Percentiles rank a stretch among this genome's conserved stretches.
phyloP scores from a whole-genome alignment of 2,888 invertebrate species.

The Cybosia mesomella region DNA sequence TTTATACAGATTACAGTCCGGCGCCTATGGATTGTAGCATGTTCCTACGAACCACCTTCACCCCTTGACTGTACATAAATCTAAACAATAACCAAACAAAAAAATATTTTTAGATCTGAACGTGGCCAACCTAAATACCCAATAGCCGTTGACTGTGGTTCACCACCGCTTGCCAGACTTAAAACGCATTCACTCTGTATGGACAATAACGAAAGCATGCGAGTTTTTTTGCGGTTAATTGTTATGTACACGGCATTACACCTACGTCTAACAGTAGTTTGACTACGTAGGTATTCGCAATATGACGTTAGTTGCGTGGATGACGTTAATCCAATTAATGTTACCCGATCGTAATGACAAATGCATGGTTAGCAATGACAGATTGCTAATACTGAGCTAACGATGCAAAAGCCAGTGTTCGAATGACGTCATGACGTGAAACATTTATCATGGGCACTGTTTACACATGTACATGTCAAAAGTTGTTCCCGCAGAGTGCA shows the following conservation, averaged over 20 bases:
- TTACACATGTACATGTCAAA: conserved; percentile 19
- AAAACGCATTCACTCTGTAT: too few relatives aligned
- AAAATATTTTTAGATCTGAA: too few relatives aligned
- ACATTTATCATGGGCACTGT: conserved; percentile 51
- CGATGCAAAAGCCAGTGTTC: conserved; percentile 51
- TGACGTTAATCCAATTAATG: conserved; percentile 56
- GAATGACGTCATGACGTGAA: conserved; percentile 51
- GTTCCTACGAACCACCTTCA: background rate
- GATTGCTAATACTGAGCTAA: conserved; percentile 66
- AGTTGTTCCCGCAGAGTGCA: background rate
- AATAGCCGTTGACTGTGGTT: too few relatives aligned
- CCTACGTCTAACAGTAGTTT: background rate
- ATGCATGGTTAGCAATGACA: conserved; percentile 76
- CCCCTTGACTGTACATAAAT: too few relatives aligned
- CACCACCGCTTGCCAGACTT: too few relatives aligned
- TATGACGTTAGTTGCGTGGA: conserved; percentile 35
- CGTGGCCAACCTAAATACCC: background rate
- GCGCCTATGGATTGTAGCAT: background rate
- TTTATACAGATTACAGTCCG: background rate
- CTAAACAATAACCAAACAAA: too few relatives aligned
- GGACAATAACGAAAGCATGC: too few relatives aligned
- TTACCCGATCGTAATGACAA: conserved; percentile 67
- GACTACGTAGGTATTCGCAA: conserved; percentile 5
- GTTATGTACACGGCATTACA: background rate
- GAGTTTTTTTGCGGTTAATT: too few relatives aligned